Base-by-base conservation (phyloP, 92 coral and sea anemone genomes). In the Muricea muricata region DNA sequence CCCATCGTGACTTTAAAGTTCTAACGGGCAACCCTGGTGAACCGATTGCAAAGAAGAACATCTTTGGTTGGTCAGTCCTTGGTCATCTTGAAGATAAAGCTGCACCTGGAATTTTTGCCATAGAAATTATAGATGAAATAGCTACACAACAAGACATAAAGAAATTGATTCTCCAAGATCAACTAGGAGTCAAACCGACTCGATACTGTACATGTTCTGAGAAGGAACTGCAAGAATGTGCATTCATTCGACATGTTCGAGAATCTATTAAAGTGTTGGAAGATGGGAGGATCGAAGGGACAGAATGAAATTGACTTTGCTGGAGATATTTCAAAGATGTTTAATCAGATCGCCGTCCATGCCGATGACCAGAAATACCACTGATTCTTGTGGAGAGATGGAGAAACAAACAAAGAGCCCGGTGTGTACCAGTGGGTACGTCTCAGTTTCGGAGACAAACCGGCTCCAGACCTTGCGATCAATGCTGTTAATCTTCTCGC, bases 221-320 rank as follows among this genome's bases (percentile, higher is more conserved):
- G 32, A 75, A 87, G 23, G 81, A 40, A 6, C 48, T 87, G 31
- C 66, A 73, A 18, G 89, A 91, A 70, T 83, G 69, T 82, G 89
- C 74, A 84, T 91, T 91, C 30, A 68, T 91, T 21, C 89, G 85
- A 67, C 55, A 90, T 63, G 73, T 89, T 11, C 39, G 81, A 69
- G 74, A 66, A 9, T 85, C 92, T n/a, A n/a, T 88, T 7, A 31
- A 14, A 70, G 67, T 57, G 4, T 37, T 88, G 35, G 81, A 75
- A 3, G 87, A 91, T 32, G 92, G 94, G 32, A 78, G 92, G 4
- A 65, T 91, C 7, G 92, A 91, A 81, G 90, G 2, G 72, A 34
- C 39, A 65, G 42, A 34, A 65, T 10, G 72, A 65, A 34, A 24
- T 5, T 10, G 35, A 18, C 72, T 65, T 65, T 21, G 42, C 72